These are phyloP conservation scores for Taxidea taxus DNA, from an alignment of 2,113 vertebrate genomes.

Conservation along the genomic window DNA sequence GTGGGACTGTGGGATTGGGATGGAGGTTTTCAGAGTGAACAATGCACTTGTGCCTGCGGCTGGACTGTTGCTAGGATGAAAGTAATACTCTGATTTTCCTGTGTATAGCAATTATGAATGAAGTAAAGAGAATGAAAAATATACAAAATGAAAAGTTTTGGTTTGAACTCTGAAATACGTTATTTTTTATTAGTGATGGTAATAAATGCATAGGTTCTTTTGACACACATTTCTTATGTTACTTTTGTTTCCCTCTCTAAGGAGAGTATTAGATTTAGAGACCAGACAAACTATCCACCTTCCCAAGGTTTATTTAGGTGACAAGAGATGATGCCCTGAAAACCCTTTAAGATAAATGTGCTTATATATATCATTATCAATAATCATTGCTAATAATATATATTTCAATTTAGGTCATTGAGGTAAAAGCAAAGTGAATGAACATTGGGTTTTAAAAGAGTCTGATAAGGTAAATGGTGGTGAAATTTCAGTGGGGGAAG, in stretches of 20 bases:
- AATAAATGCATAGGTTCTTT: background rate
- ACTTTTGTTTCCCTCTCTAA: background rate
- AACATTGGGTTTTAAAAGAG: background rate
- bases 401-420: background rate
- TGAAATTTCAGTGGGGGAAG: background rate
- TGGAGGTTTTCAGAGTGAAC: background rate
- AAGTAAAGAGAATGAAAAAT: background rate
- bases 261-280: background rate
- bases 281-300: background rate
- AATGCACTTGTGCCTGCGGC: background rate
- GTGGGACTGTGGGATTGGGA: background rate
- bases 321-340: background rate
- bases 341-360: background rate
- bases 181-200: background rate
- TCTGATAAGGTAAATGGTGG: background rate
- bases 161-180: background rate
- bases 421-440: background rate
- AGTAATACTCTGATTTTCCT: background rate
- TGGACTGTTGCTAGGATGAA: background rate
- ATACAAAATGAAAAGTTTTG: background rate
- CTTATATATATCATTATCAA: background rate
- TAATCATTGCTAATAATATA: background rate
- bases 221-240: background rate
- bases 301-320: background rate
- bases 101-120: background rate